Evolutionary conservation across 1,140 invertebrate genomes (phyloP), one percentile per base, ranked within the genome.

Genomic region (Ostrea edulis): DNA sequence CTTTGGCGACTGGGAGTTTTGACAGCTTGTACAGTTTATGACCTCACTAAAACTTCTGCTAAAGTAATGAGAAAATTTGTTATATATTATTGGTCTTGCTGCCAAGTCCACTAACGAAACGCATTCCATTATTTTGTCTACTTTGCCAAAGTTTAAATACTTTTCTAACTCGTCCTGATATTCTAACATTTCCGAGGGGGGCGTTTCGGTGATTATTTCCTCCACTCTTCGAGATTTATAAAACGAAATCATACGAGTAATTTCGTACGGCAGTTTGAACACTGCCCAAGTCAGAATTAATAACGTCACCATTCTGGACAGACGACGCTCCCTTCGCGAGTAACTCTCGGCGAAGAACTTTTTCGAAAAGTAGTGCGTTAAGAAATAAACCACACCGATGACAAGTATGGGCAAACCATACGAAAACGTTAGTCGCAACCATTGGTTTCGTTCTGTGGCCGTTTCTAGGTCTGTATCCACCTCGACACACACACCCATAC

Each of bases 321-420:
- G 89, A 68, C 92, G 89, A 58, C 91, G 90, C 82, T 93, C 92
- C 9, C 91, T 65, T 3, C 58, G 55, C 1, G 93, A 92, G 85
- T 93, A 93, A 85, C 93, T 94, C 82, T 94, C 93, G 14, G 92
- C 90, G 86, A 93, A 93, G 81, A 92, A 94, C 58, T 92, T 87
- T 85, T 92, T 91, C 14, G 91, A 90, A 68, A 93, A 87, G 17
- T 91, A 90, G 83, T 93, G 90, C 11, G 93, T 92, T 22, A 92
- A 77, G 29, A 92, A 44, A 87, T 93, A 93, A n/a, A 93, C 90
- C 25, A 92, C 82, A 22, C 90, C n/a, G 81, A 93, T 92, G 20
- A 94, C 84, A 29, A 90, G 29, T 25, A 93, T 71, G 0, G 93
- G 93, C 11, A 93, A 58, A 62, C 93, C 91, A 62, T 91, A 92